These are phyloP conservation scores for Chitala chitala DNA, from an alignment of 2,113 vertebrate species.

Conservation along the genomic window DNA sequence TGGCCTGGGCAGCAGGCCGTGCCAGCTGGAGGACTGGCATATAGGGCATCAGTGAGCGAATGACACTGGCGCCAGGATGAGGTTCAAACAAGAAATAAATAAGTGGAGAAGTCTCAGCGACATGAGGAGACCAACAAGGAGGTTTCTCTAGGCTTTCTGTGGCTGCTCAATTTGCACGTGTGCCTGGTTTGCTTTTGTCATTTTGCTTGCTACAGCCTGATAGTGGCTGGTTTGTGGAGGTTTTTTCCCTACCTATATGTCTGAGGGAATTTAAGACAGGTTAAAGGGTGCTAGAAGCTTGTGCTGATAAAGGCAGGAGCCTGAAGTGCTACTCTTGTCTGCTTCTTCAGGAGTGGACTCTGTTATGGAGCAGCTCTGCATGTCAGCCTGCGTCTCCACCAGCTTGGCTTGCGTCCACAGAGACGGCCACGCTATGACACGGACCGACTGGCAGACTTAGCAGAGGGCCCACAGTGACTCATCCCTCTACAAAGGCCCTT, in stretches of 20 bases:
- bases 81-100: neutral
- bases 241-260: no score
- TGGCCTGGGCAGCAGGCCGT: neutral
- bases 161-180: no score
- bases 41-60: neutral
- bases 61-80: neutral
- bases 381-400: neutral
- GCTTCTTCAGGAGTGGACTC: neutral
- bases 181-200: no score
- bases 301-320: neutral
- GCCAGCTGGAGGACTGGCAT: neutral
- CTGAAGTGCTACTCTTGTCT: neutral
- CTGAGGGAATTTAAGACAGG: neutral
- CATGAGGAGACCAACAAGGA: no score
- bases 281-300: neutral
- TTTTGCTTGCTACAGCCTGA: no score
- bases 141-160: no score
- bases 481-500: conserved; percentile 13
- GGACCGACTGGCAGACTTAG: neutral
- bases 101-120: no score
- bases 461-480: neutral
- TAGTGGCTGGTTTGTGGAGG: no score
- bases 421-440: neutral
- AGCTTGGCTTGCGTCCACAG: neutral
- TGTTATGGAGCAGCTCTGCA: neutral